Evolutionary conservation across 2,888 invertebrate species (phyloP).

Genomic region (Cephus rjabovi): DNA sequence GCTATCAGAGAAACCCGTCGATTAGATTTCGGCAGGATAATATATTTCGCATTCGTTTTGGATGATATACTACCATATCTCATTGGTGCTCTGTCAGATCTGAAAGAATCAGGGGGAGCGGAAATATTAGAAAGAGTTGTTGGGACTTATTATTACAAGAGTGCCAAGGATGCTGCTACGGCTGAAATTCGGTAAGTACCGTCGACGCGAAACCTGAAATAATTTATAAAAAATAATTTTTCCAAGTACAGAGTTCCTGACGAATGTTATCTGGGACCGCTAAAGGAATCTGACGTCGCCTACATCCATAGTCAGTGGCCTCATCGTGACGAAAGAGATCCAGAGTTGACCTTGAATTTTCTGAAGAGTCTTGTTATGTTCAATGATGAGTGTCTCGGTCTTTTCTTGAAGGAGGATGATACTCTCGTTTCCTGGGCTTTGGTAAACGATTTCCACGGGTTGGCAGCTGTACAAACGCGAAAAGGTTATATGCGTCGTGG

Average conservation of each 20-base stretch:
- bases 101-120: conserved; percentile 3
- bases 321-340: conserved; percentile 48
- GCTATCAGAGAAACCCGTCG: conserved; percentile 42
- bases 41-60: conserved; percentile 44
- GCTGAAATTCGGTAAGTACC: conserved; percentile 20
- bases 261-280: conserved; percentile 53
- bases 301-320: conserved; percentile 59
- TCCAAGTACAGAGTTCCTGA: conserved; percentile 47
- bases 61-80: conserved; percentile 30
- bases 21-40: conserved; percentile 46
- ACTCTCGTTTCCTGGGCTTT: conserved; percentile 61
- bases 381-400: conserved; percentile 56
- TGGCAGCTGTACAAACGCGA: conserved; percentile 59
- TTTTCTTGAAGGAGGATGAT: conserved; percentile 57
- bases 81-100: conserved; percentile 33
- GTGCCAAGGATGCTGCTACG: conserved; percentile 28
- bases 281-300: conserved; percentile 47
- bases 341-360: conserved; percentile 37
- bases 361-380: conserved; percentile 51
- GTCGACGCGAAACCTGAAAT: background rate
- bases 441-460: conserved; percentile 54
- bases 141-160: conserved; percentile 28
- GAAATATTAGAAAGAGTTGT: background rate
- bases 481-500: conserved; percentile 58
- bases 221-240: background rate